phyloP scores from a whole-genome alignment of 2,888 invertebrate species.

The Tanypteryx hageni region DNA sequence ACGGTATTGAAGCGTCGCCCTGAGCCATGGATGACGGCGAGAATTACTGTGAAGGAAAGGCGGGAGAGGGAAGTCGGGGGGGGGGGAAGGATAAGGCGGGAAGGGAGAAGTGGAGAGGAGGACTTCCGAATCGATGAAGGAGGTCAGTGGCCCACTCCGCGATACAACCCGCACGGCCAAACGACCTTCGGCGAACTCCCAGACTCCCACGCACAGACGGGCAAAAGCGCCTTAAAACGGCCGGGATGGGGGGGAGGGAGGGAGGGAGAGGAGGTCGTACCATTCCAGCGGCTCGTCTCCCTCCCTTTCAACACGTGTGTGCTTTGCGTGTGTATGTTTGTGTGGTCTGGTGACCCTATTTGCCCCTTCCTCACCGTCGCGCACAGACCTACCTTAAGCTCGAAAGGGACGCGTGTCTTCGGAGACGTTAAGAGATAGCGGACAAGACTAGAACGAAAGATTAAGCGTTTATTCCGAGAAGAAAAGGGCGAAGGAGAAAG shows the following conservation, averaged over 20 bases:
- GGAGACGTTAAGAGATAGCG: not conserved
- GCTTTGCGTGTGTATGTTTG: not conserved
- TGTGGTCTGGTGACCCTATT: constrained; percentile 2
- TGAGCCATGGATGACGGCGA: no score
- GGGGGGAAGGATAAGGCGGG: not conserved
- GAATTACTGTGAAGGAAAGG: no score
- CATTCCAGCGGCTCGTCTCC: no score
- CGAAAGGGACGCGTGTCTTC: not conserved
- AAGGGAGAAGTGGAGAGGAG: not conserved
- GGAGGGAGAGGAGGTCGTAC: no score
- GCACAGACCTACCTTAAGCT: constrained; percentile 15
- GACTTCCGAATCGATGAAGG: not conserved
- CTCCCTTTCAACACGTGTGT: constrained; percentile 1
- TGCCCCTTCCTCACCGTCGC: not conserved
- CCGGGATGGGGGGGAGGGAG: not conserved
- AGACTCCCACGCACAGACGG: not conserved
- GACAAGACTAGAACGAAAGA: not conserved
- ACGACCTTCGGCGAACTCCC: constrained; percentile 16
- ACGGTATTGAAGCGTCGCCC: no score
- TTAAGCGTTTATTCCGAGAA: not conserved
- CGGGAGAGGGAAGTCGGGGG: not conserved
- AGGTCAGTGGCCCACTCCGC: constrained; percentile 24
- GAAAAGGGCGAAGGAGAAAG: not conserved
- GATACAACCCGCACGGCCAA: not conserved
- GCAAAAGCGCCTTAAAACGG: not conserved